Evolutionary conservation across 2,113 vertebrate species (phyloP), one percentile per base, ranked within the genome.

Genomic region (Notechis scutatus): DNA sequence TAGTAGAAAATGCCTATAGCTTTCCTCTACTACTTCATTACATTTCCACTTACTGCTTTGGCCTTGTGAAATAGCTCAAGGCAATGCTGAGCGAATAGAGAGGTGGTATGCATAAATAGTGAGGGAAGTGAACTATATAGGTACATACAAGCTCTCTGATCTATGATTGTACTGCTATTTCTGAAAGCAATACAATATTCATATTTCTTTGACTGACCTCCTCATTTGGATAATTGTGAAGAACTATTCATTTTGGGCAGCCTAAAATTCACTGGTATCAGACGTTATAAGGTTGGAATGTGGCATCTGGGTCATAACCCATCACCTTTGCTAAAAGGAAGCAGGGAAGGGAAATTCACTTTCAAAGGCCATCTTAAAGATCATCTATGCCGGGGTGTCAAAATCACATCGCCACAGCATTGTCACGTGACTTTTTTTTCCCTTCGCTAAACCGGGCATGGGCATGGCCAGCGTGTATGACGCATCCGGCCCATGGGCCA

Each of bases 401-500:
- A 59, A 59, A 23, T 59, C 0, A 23, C 7, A 0, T 59, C 1
- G 2, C 23, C 23, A 59, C 57, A 59, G 57, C 57, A 59, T 23
- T 8, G 18, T 57, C 20, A 57, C 0, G 0, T 57, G 20, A 57
- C 5, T 21, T 59, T 23, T 59, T 8, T 23, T 52, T 42, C 56
- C 6, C 1, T 57, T 57, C 56, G 7, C 56, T 57, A 57, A 57
- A 57, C 6, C 7, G 0, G 56, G 56, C 23, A 6, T 57, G 21
- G 56, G 21, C 21, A 21, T 57, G 56, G 56, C 7, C 56, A 57
- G 56, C 0, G 1, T 20, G 21, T 57, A 5, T 57, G 6, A 23
- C 21, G 0, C 21, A 57, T 56, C 21, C 0, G 0, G 56, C 56
- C 56, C 23, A 7, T 1, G 2, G 57, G 57, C 57, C 0, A 0